Evolutionary conservation across 1,140 invertebrate genomes (phyloP), one percentile per base, ranked within the genome.

Genomic region (Neocloeon triangulifer): DNA sequence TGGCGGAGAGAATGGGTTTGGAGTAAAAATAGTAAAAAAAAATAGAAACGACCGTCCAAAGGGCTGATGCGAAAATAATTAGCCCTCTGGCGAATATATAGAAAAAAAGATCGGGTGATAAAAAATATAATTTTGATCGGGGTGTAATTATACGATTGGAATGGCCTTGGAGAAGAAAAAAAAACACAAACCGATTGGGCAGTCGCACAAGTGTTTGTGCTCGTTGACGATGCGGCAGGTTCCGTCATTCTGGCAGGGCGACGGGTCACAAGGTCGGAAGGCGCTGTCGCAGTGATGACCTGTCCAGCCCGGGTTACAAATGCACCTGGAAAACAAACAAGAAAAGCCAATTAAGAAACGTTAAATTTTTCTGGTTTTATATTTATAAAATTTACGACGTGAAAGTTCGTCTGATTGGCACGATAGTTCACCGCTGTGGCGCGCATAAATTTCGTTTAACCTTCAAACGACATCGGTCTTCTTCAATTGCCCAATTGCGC

Each of bases 251-350:
- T 66, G 55, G 51, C 86, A 92, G 2, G 85, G 79, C 28, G 73
- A 84, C 4, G 85, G 82, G 42, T 84, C 66, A 52, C 85, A 91
- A 2, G 84, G 84, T 36, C 86, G 71, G 50, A 88, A 89, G 40
- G 77, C 71, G 46, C 62, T 78, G 51, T 89, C 81, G 56, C 85
- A 91, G 53, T 88, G 75, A 46, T 77, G 65, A 9, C 84, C 85
- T 2, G 82, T 88, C 50, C 76, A 91, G 38, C 84, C 84, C 39
- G 69, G 69, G 39, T 76, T 62, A 54, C 86, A 92, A 40, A 78
- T 69, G 52, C 86, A 92, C 54, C 77, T 82, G 57, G 23, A 63
- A n/a, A n/a, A 64, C 39, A 45, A 49, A 54, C 41, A 43, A 37
- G 31, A 19, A 22, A 14, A 5, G 19, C n/a, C 8, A 32, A 32